A percentile compares a stretch with the other conserved stretches of the same genome.
phyloP scores from a whole-genome alignment of 2,113 vertebrate genomes.

The Erpornis zantholeuca region DNA sequence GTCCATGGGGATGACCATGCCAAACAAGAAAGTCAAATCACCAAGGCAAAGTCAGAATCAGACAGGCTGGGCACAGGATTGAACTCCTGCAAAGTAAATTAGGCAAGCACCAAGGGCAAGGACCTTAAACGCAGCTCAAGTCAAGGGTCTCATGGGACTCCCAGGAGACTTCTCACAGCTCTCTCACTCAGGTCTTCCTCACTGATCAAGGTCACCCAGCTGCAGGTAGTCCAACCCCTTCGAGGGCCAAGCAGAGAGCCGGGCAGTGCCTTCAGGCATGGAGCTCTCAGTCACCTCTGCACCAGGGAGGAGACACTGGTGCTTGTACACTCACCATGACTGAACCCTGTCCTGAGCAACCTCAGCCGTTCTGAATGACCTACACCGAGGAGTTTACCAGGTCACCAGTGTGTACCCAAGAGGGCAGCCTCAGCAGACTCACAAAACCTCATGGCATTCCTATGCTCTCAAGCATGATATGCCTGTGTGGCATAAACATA shows the following conservation, averaged over 20 bases:
- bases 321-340: background rate
- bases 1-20: background rate
- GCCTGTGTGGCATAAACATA: background rate
- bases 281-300: background rate
- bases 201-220: background rate
- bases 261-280: background rate
- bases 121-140: background rate
- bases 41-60: background rate
- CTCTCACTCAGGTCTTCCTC: background rate
- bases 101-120: background rate
- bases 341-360: background rate
- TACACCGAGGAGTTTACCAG: background rate
- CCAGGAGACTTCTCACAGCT: background rate
- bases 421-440: background rate
- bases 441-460: fast-evolving
- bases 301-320: background rate
- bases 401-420: fast-evolving
- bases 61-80: background rate
- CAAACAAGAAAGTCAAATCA: background rate
- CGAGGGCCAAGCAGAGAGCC: background rate
- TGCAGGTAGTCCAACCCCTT: background rate
- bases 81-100: background rate
- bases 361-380: background rate
- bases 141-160: background rate
- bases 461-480: background rate